Evolutionary conservation across 2,888 invertebrate species (phyloP), one percentile per base, ranked within the genome.

Genomic region (Drosophila meridionalis): DNA sequence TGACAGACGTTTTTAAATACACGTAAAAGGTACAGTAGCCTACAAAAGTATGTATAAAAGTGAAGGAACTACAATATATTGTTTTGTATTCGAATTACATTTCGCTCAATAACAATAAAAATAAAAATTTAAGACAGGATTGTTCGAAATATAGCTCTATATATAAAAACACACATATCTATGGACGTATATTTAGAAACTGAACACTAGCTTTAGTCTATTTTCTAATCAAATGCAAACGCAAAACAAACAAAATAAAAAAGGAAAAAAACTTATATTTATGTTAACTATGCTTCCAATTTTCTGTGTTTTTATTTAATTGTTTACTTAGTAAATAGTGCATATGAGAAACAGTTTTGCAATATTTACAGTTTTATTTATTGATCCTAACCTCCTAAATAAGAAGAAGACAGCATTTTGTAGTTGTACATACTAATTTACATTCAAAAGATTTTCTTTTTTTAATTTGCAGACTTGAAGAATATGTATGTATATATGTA

Each of bases 231-330:
- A 76, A 69, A 69, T 65, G 32, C 48, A 47, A 57, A 42, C 32
- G 38, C 34, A 58, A 40, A 36, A 47, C 26, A 14, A 53, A 26
- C 7, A 52, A 53, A 28, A n/a, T 20, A 63, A 38, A 14, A 40
- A 28, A 59, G 20, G 34, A 55, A 43, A 5, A 36, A 42, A 34
- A 32, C 28, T 56, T 62, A 75, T 45, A 53, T 53, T 57, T 71
- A 73, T 32, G 68, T 72, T 77, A 64, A 59, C 78, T 63, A 76
- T 83, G 83, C 82, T 83, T 86, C 83, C 86, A 79, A 76, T 71
- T 64, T 72, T 75, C 78, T 86, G 76, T 83, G 78, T 80, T 81
- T 68, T 76, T 70, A 47, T 67, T 64, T 62, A 26, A 65, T 55
- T 66, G 61, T 70, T 61, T 66, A 72, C 48, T 8, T 57, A 76